phyloP scores from a whole-genome alignment of 2,113 vertebrate genomes.

The Elephantulus edwardii region DNA sequence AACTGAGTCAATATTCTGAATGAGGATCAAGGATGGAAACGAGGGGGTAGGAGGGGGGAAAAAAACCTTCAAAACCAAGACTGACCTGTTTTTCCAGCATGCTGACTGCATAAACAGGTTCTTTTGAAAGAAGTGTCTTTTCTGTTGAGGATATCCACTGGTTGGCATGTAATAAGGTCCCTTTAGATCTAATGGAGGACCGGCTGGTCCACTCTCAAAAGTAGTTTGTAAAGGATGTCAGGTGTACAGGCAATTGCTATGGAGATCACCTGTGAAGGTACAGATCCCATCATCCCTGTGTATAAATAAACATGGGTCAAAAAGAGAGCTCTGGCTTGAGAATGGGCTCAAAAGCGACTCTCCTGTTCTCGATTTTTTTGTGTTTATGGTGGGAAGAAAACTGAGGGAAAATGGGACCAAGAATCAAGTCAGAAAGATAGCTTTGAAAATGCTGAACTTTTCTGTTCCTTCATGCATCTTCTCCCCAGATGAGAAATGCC shows the following conservation, averaged over 20 bases:
- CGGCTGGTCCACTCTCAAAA: not conserved
- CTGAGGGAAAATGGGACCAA: not conserved
- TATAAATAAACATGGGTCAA: not conserved
- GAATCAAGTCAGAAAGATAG: not conserved
- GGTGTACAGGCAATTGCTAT: not conserved
- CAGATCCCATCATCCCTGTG: rapidly evolving
- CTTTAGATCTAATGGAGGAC: not conserved
- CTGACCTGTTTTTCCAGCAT: not conserved
- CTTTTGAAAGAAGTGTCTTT: not conserved
- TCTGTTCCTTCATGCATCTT: not conserved
- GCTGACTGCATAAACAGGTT: not conserved
- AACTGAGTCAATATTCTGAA: not conserved
- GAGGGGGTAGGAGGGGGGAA: not conserved
- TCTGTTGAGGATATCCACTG: not conserved
- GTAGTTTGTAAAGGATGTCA: not conserved
- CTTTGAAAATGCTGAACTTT: not conserved
- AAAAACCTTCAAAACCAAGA: not conserved
- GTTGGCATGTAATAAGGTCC: not conserved
- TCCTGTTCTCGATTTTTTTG: not conserved
- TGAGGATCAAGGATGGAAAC: not conserved
- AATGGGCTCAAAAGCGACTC: too few species aligned
- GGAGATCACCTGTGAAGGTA: not conserved
- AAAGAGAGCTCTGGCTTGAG: not conserved
- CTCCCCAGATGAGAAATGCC: not conserved
- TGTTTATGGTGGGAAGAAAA: not conserved